A percentile compares a stretch with the other conserved stretches of the same genome.
Conservation (phyloP, 2,113 vertebrate genomes). For the Bubo bubo region DNA sequence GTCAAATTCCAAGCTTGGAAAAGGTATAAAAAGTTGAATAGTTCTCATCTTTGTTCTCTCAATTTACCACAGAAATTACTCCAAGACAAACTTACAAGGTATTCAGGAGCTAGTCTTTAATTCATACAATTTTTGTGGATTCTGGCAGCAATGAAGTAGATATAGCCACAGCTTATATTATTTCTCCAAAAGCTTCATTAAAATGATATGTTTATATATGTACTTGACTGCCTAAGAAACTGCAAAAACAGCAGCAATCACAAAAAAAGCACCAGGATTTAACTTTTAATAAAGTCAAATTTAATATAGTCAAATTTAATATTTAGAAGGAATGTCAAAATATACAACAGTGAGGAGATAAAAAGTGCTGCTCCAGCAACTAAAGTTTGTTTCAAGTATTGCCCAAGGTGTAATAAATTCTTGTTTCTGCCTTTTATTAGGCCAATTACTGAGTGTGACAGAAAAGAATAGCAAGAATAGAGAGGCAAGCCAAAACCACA, state of each 20-base stretch:
- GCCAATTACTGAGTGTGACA: constrained; percentile 69
- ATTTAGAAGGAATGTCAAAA: constrained; percentile 75
- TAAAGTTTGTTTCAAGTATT: constrained; percentile 79
- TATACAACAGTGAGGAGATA: constrained; percentile 52
- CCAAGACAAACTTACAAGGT: constrained; percentile 47
- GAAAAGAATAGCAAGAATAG: constrained; percentile 37
- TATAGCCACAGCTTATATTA: constrained; percentile 38
- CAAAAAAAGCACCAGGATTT: constrained; percentile 58
- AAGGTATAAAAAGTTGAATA: neutral
- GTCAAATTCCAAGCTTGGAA: neutral
- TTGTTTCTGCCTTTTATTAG: constrained; percentile 76
- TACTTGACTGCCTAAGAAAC: constrained; percentile 18
- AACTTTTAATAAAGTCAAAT: constrained; percentile 73
- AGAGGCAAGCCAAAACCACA: constrained; percentile 22
- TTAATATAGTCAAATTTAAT: constrained; percentile 72
- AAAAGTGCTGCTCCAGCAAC: constrained; percentile 77
- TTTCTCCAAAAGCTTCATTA: constrained; percentile 40
- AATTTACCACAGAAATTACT: constrained; percentile 44
- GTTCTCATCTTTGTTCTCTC: neutral
- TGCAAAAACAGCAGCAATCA: constrained; percentile 39
- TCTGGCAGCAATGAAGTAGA: constrained; percentile 35
- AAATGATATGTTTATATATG: constrained; percentile 29
- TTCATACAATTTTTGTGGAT: constrained; percentile 43
- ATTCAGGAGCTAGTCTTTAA: constrained; percentile 52
- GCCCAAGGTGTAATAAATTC: constrained; percentile 77